Evolutionary conservation across 2,888 invertebrate genomes (phyloP).

Genomic region (Thecocarcelia acutangulata): DNA sequence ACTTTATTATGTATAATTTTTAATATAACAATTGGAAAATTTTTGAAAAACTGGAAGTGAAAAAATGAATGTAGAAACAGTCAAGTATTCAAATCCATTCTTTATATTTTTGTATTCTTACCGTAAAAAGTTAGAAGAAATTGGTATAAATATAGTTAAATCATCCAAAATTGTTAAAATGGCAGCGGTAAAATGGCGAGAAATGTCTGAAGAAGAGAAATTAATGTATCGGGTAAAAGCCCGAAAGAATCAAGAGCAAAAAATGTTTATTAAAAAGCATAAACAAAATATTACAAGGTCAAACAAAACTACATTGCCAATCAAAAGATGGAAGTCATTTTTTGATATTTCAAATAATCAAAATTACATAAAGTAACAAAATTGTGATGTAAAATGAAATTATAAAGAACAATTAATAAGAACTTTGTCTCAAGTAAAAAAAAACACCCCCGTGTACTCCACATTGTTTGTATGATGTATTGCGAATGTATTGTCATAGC

Average conservation of each 20-base stretch:
- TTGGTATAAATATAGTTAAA: neutral
- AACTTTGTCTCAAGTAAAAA: no score
- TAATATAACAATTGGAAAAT: neutral
- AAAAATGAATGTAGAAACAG: neutral
- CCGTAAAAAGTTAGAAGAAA: constrained; percentile 49
- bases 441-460: no score
- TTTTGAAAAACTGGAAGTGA: neutral
- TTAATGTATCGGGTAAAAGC: constrained; percentile 65
- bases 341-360: neutral
- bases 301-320: neutral
- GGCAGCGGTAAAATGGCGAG: constrained; percentile 67
- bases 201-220: constrained; percentile 66
- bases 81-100: constrained; percentile 57
- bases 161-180: constrained; percentile 28
- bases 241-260: constrained; percentile 58
- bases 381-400: neutral
- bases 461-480: no score
- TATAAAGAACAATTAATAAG: no score
- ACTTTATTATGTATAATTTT: no score
- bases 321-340: neutral
- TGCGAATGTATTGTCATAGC: no score
- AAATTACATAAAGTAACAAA: constrained; percentile 19
- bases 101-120: constrained; percentile 67
- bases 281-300: neutral
- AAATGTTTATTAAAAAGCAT: neutral